Percentiles rank a stretch among this genome's conserved stretches.
These are phyloP conservation scores for Rynchops niger DNA, from an alignment of 2,113 vertebrate species.

Conservation along the genomic window DNA sequence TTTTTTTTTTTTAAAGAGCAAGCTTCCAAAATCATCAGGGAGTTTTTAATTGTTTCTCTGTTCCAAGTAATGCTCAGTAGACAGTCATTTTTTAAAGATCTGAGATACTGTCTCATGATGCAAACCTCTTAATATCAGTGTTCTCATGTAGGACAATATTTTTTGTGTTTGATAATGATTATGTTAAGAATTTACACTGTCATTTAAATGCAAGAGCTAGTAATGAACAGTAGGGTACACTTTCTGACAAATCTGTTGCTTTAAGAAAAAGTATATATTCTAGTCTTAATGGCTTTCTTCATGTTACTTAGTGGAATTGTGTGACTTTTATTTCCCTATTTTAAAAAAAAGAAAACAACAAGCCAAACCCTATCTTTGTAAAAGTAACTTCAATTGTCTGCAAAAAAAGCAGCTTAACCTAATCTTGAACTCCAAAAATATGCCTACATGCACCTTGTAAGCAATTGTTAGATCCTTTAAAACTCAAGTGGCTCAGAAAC, in stretches of 20 bases:
- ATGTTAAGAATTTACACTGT: not conserved
- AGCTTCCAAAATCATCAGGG: not conserved
- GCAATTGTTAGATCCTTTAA: not conserved
- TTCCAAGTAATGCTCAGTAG: not conserved
- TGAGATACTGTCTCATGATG: not conserved
- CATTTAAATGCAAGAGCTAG: not conserved
- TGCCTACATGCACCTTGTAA: not conserved
- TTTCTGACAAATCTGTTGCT: not conserved
- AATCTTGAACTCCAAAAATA: not conserved
- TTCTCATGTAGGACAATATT: not conserved
- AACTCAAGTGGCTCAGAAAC: accelerated
- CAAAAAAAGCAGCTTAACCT: not conserved
- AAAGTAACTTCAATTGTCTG: not conserved
- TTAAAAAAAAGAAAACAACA: not conserved
- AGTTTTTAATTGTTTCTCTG: not conserved
- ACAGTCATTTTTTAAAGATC: not conserved
- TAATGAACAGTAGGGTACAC: not conserved
- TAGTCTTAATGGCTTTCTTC: not conserved
- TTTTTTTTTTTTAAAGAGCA: not conserved
- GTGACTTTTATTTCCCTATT: not conserved
- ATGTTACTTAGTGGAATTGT: not conserved
- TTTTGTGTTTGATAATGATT: not conserved
- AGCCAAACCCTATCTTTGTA: not conserved
- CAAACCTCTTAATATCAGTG: not conserved
- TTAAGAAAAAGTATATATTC: not conserved